Evolutionary conservation across 1,140 invertebrate species (phyloP).

Genomic region (Tetranychus cinnabarinus): DNA sequence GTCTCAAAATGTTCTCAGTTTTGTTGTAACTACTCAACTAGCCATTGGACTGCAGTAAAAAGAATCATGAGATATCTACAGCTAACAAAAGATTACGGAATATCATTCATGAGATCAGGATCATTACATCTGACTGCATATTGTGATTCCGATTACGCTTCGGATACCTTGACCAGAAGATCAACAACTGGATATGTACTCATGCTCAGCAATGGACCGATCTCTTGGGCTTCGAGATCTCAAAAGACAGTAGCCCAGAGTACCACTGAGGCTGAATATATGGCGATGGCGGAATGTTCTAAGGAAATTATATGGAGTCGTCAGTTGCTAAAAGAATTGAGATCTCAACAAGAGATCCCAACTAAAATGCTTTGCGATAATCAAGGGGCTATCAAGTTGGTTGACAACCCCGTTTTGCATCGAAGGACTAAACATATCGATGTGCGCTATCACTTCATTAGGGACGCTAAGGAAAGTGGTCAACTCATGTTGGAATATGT

Average conservation of each 20-base stretch:
- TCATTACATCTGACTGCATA: background rate
- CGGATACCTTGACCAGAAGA: conserved; percentile 11
- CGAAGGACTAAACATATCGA: conserved; percentile 21
- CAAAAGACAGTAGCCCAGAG: background rate
- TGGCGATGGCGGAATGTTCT: background rate
- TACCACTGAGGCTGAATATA: background rate
- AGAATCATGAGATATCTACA: conserved; percentile 12
- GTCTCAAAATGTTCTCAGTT: conserved; percentile 24
- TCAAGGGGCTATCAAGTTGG: conserved; percentile 15
- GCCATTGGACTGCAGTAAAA: conserved; percentile 18
- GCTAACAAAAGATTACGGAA: conserved; percentile 15
- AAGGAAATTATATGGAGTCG: conserved; percentile 5
- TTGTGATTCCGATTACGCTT: conserved; percentile 17
- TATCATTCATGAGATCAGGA: background rate
- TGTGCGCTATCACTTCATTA: conserved; percentile 19
- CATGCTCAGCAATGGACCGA: background rate
- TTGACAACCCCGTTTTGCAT: conserved; percentile 21
- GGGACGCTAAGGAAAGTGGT: conserved; percentile 14
- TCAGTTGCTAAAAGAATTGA: background rate
- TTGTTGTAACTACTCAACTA: conserved; percentile 4
- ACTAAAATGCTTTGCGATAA: conserved; percentile 16
- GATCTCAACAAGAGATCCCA: background rate
- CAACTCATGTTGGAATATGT: background rate
- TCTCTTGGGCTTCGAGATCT: conserved; percentile 1
- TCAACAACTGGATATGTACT: conserved; percentile 1